A percentile compares a stretch with the other conserved stretches of the same genome.
Conservation (phyloP, 2,888 invertebrate genomes). For the Melinaea marsaeus region DNA sequence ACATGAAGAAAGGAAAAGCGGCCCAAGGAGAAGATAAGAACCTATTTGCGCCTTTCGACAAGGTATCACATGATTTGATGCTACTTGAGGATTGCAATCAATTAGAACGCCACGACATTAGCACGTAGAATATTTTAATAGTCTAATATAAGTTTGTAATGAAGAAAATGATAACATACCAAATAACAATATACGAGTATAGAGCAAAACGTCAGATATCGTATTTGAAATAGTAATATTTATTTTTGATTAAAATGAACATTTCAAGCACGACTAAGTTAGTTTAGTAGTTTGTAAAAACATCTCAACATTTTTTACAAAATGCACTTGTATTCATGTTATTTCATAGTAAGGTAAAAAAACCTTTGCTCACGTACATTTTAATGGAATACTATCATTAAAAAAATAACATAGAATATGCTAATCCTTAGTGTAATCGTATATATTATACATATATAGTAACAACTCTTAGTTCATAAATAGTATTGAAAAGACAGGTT, state of each 20-base stretch:
- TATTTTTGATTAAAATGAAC: neutral
- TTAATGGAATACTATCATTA: constrained; percentile 4
- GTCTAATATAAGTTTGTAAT: neutral
- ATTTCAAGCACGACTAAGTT: neutral
- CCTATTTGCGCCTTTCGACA: constrained; percentile 87
- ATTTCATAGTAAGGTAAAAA: neutral
- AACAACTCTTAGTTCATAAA: too few species aligned
- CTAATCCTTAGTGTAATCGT: too few species aligned
- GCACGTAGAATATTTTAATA: constrained; percentile 2
- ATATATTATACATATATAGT: too few species aligned
- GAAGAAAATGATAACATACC: too few species aligned
- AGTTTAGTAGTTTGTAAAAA: neutral
- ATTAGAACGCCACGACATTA: neutral
- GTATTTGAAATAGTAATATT: too few species aligned
- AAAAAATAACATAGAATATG: too few species aligned
- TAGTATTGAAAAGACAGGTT: too few species aligned
- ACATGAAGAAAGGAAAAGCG: constrained; percentile 86
- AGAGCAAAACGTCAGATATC: too few species aligned
- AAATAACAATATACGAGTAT: too few species aligned
- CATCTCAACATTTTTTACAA: neutral
- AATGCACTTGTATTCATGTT: neutral
- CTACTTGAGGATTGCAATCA: constrained; percentile 15
- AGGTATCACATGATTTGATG: constrained; percentile 75
- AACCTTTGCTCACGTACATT: neutral
- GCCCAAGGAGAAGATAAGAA: constrained; percentile 85